These are phyloP conservation scores for Desmodus rotundus DNA, from an alignment of 2,113 vertebrate genomes.

Conservation along the genomic window DNA sequence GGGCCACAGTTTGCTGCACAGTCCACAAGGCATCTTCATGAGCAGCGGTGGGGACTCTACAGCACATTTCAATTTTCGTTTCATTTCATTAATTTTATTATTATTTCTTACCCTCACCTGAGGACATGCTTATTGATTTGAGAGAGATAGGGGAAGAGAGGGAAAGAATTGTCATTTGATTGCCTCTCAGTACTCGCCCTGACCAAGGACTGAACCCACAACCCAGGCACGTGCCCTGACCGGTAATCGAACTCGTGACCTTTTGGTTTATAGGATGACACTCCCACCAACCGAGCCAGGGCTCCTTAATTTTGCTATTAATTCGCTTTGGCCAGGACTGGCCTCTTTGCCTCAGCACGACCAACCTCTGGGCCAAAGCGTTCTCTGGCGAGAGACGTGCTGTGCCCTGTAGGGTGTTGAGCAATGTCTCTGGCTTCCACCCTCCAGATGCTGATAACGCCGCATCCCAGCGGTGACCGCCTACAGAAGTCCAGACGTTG, in stretches of 20 bases:
- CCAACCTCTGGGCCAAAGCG: fast-evolving
- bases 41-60: fast-evolving
- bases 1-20: neutral
- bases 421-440: neutral
- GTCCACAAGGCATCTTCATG: fast-evolving
- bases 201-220: too few relatives aligned
- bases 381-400: too few relatives aligned
- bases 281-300: too few relatives aligned
- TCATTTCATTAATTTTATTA: neutral
- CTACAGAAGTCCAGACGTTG: neutral
- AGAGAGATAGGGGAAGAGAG: too few relatives aligned
- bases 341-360: neutral
- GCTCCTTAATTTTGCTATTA: too few relatives aligned
- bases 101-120: too few relatives aligned
- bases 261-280: too few relatives aligned
- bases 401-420: fast-evolving
- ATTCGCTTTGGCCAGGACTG: neutral
- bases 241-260: too few relatives aligned
- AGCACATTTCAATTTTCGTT: neutral
- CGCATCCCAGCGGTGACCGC: neutral
- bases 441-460: neutral
- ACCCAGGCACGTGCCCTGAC: too few relatives aligned
- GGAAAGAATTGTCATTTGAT: too few relatives aligned
- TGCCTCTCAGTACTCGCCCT: too few relatives aligned
- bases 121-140: too few relatives aligned